A percentile compares a stretch with the other conserved stretches of the same genome.
Evolutionary conservation across 2,888 invertebrate genomes (phyloP).

Genomic region (Cataglyphis albicans): DNA sequence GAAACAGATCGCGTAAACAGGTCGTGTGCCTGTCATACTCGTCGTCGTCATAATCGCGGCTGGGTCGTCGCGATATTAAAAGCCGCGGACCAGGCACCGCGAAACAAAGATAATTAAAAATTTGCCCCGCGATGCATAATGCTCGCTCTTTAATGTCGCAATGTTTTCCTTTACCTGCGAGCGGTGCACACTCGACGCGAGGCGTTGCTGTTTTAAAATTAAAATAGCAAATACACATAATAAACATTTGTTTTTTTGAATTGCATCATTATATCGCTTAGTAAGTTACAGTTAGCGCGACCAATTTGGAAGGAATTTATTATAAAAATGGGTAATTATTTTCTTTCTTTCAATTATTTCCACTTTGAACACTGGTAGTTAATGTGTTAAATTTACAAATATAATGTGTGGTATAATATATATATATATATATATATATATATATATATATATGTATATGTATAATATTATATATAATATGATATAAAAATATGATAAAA

Average conservation of each 20-base stretch:
- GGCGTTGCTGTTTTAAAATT: constrained; percentile 37
- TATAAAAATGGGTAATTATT: background rate
- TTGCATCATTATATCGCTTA: background rate
- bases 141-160: constrained; percentile 39
- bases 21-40: background rate
- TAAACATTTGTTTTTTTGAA: constrained; percentile 38
- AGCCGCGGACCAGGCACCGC: background rate
- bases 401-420: background rate
- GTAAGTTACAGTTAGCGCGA: background rate
- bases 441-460: background rate
- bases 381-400: constrained; percentile 19
- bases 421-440: background rate
- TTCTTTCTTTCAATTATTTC: background rate
- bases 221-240: constrained; percentile 51
- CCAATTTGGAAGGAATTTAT: background rate
- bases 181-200: background rate
- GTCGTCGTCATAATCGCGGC: constrained; percentile 6
- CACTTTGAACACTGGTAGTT: background rate
- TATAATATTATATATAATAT: background rate
- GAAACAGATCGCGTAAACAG: constrained; percentile 19
- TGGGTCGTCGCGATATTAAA: constrained; percentile 32
- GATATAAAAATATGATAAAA: background rate
- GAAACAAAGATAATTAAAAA: constrained; percentile 48
- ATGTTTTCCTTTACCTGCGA: constrained; percentile 22
- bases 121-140: constrained; percentile 44